These are phyloP conservation scores for Gymnocheta viridis DNA, from an alignment of 2,888 invertebrate genomes.

Conservation along the genomic window DNA sequence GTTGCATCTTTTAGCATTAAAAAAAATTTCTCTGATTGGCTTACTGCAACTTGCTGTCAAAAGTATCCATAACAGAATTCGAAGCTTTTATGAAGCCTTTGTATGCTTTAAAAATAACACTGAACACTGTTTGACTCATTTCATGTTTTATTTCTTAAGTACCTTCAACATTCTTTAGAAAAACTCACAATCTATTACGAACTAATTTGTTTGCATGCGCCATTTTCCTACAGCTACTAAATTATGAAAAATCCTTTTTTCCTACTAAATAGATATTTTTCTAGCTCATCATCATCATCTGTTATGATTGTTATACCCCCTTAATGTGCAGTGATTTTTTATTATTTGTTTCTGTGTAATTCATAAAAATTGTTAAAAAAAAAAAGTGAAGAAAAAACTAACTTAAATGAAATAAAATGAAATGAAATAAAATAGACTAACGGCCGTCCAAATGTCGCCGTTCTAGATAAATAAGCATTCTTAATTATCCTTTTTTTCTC, in stretches of 20 bases:
- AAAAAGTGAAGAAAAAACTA: conserved; percentile 17
- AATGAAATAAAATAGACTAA: conserved; percentile 59
- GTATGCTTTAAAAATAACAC: neutral
- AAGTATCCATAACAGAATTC: too few species aligned
- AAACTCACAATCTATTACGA: neutral
- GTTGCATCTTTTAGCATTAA: too few species aligned
- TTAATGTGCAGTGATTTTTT: conserved; percentile 64
- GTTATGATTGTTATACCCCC: conserved; percentile 34
- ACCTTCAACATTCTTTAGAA: neutral
- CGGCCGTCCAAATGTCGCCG: conserved; percentile 78
- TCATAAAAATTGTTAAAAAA: conserved; percentile 59
- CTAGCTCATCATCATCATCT: conserved; percentile 22
- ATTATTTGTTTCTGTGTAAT: conserved; percentile 43
- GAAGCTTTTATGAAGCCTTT: neutral
- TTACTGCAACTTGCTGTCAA: neutral
- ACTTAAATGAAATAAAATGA: conserved; percentile 53
- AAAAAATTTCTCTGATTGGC: too few species aligned
- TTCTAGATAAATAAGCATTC: conserved; percentile 81
- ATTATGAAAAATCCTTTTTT: conserved; percentile 51
- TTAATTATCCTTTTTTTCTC: conserved; percentile 78
- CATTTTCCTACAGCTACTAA: conserved; percentile 21
- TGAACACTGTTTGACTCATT: neutral
- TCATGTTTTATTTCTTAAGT: neutral
- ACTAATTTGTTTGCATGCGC: conserved; percentile 14
- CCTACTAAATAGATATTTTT: neutral